Evolutionary conservation across 2,888 invertebrate genomes (phyloP), one percentile per base, ranked within the genome.

Genomic region (Acanthosepion lycidas): DNA sequence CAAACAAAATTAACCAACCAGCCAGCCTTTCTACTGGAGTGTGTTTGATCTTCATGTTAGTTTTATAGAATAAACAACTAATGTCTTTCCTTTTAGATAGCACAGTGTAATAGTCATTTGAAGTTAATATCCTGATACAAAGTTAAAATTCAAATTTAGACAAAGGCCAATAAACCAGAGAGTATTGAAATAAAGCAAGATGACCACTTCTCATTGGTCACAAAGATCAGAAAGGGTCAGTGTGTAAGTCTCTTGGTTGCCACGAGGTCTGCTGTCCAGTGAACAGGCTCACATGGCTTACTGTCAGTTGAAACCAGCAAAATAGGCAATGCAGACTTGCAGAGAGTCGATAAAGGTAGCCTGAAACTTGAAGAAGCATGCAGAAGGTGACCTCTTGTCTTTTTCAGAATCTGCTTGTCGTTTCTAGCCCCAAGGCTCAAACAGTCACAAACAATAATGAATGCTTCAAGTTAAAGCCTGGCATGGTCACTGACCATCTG

Each of bases 141-240:
- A 51, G 51, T 51, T 51, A 51, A 51, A 51, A 51, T 8, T 15
- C 51, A 51, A 51, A 51, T 51, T 51, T 42, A 42, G 42, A 42
- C 51, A 51, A 51, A 51, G 51, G 51, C 51, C 5, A 6, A 51
- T 51, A 51, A 51, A 51, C 51, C 51, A 51, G 51, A 51, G 51
- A 51, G 51, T 51, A 51, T 51, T n/a, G 33, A 78, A 78, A 78
- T 33, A 33, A 78, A 78, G n/a, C 78, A 8, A 78, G 78, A 78
- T 78, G 78, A 78, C 78, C n/a, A 33, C 78, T n/a, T n/a, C 33
- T n/a, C n/a, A 78, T 78, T 78, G n/a, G 78, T 78, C 78, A 78
- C 78, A 78, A 78, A 78, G 78, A 78, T 78, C 78, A 78, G 78
- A 78, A 78, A 78, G 78, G 78, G 78, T 78, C 78, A 78, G 78